phyloP scores from a whole-genome alignment of 53 echinoderm and acorn worm genomes.

The Holothuria leucospilota region DNA sequence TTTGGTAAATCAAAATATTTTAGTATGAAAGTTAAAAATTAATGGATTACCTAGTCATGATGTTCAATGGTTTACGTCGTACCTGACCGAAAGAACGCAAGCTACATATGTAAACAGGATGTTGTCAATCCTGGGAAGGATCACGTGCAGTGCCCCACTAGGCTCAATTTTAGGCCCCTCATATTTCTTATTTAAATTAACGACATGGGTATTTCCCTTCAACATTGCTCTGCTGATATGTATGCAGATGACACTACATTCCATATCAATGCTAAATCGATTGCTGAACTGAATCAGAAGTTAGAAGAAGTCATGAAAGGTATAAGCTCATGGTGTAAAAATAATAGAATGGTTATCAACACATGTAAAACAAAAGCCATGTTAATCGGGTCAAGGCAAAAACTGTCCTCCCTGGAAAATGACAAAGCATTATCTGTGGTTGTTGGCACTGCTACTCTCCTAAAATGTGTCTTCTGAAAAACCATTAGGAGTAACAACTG shows the following conservation, averaged over 20 bases:
- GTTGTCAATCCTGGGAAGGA: background rate
- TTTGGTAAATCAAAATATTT: background rate
- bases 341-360: too few relatives aligned
- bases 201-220: background rate
- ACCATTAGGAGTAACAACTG: too few relatives aligned
- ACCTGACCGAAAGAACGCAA: background rate
- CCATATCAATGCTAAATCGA: background rate
- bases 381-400: too few relatives aligned
- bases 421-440: too few relatives aligned
- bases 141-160: conserved; percentile 2
- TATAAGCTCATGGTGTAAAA: background rate
- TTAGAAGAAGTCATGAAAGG: background rate
- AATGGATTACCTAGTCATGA: background rate
- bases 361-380: too few relatives aligned
- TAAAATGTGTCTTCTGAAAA: too few relatives aligned
- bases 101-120: background rate
- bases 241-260: conserved; percentile 32
- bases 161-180: conserved; percentile 7
- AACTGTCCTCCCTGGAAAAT: too few relatives aligned
- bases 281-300: background rate
- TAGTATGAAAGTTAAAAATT: background rate
- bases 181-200: conserved; percentile 4
- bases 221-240: conserved; percentile 14
- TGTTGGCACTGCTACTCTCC: too few relatives aligned
- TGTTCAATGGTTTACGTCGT: conserved; percentile 27